Conservation (phyloP, 2,113 vertebrate genomes). For the Otolemur garnettii region DNA sequence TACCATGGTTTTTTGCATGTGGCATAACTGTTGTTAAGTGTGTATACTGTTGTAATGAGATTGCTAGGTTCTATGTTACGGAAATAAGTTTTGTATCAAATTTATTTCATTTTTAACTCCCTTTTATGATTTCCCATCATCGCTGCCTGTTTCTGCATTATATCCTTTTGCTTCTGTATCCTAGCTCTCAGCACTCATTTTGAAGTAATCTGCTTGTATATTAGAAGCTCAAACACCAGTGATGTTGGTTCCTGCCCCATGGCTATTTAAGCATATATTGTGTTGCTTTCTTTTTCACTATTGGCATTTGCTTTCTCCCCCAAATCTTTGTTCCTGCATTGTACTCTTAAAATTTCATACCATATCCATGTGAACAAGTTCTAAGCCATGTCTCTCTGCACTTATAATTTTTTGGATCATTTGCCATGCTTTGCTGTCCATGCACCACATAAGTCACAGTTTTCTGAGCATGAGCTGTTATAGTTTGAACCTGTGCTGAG, state of each 20-base stretch:
- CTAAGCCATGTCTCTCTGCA: neutral
- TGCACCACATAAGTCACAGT: neutral
- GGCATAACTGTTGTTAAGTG: neutral
- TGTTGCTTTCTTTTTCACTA: slow-evolving; percentile 1
- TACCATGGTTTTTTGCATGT: neutral
- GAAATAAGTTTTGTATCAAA: slow-evolving; percentile 6
- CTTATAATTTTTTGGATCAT: slow-evolving; percentile 27
- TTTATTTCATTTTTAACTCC: slow-evolving; percentile 14
- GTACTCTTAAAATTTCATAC: neutral
- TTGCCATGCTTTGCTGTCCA: neutral
- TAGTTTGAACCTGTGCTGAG: neutral
- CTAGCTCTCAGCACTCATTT: neutral
- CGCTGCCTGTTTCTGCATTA: slow-evolving; percentile 21
- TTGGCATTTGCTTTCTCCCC: slow-evolving; percentile 17
- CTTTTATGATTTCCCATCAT: neutral
- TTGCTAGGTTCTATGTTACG: neutral
- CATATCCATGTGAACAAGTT: neutral
- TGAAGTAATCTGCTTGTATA: neutral
- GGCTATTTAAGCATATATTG: slow-evolving; percentile 11
- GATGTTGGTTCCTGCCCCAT: neutral
- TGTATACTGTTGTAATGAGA: neutral
- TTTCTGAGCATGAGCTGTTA: neutral
- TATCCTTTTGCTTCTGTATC: neutral
- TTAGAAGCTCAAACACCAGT: slow-evolving; percentile 12
- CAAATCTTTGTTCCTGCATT: neutral